Percentiles rank a stretch among this genome's conserved stretches.
Evolutionary conservation across 2,113 vertebrate genomes (phyloP).

Genomic region (Candoia aspera): DNA sequence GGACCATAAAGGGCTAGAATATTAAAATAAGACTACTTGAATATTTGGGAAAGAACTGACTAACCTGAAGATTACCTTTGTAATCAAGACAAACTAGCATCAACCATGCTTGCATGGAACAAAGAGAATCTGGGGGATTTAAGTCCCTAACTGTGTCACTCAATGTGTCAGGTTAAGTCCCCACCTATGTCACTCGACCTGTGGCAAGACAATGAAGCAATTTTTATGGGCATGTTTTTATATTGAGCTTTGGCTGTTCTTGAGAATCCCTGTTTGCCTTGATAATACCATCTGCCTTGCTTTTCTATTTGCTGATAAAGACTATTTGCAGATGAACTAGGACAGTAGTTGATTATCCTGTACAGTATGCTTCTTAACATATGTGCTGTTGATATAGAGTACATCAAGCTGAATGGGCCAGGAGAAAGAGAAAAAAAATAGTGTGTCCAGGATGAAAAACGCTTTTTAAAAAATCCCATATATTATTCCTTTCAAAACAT

Average conservation of each 20-base stretch:
- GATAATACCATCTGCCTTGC: background rate
- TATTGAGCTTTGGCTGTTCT: background rate
- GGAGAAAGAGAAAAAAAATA: background rate
- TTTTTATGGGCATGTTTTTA: background rate
- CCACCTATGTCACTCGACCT: background rate
- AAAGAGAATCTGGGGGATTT: background rate
- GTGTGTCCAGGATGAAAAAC: background rate
- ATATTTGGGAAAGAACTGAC: background rate
- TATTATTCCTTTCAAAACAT: background rate
- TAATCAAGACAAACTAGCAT: background rate
- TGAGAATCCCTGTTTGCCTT: background rate
- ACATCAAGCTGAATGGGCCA: background rate
- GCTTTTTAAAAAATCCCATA: background rate
- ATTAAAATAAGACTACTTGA: background rate
- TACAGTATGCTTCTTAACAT: background rate
- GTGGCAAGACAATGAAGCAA: background rate
- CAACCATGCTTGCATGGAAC: background rate
- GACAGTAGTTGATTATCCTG: background rate
- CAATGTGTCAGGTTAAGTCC: background rate
- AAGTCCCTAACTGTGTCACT: background rate
- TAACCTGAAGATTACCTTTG: background rate
- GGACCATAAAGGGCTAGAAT: background rate
- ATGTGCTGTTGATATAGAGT: background rate
- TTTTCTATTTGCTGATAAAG: background rate
- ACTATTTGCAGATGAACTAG: background rate